Evolutionary conservation across 2,113 vertebrate genomes (phyloP).

Genomic region (Prietella phreatophila): DNA sequence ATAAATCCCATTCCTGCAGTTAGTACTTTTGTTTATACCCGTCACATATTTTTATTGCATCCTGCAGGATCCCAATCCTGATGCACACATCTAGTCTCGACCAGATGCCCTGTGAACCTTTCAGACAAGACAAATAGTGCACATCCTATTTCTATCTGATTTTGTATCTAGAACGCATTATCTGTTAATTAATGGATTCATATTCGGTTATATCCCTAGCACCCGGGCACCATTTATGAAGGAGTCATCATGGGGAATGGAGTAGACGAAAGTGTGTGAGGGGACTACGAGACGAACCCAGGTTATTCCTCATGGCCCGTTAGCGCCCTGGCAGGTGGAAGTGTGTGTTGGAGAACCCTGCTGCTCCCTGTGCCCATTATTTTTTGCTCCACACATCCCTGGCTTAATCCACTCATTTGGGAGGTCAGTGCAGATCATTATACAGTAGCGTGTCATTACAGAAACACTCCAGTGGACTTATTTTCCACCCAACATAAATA

Average conservation of each 20-base stretch:
- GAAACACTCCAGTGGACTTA: slow-evolving; percentile 65
- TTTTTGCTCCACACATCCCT: slow-evolving; percentile 62
- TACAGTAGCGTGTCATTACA: slow-evolving; percentile 69
- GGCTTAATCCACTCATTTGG: slow-evolving; percentile 74
- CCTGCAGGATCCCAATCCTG: background rate
- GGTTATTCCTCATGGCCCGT: background rate
- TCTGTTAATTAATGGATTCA: background rate
- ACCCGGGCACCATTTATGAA: background rate
- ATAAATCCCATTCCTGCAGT: background rate
- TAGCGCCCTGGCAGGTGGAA: slow-evolving; percentile 62
- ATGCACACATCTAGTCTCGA: background rate
- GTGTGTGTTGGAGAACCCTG: slow-evolving; percentile 55
- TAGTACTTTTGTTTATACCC: background rate
- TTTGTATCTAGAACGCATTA: background rate
- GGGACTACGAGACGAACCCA: background rate
- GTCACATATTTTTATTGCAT: background rate
- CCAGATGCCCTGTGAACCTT: background rate
- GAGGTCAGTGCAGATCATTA: slow-evolving; percentile 74
- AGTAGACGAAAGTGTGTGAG: slow-evolving; percentile 28
- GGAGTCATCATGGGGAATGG: slow-evolving; percentile 25
- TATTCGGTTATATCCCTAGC: background rate
- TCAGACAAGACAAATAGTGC: background rate
- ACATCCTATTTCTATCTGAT: background rate
- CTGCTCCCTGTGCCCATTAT: slow-evolving; percentile 64
- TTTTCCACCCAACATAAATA: slow-evolving; percentile 71